phyloP scores from a whole-genome alignment of 1,140 invertebrate genomes.

The Drosophila varians region DNA sequence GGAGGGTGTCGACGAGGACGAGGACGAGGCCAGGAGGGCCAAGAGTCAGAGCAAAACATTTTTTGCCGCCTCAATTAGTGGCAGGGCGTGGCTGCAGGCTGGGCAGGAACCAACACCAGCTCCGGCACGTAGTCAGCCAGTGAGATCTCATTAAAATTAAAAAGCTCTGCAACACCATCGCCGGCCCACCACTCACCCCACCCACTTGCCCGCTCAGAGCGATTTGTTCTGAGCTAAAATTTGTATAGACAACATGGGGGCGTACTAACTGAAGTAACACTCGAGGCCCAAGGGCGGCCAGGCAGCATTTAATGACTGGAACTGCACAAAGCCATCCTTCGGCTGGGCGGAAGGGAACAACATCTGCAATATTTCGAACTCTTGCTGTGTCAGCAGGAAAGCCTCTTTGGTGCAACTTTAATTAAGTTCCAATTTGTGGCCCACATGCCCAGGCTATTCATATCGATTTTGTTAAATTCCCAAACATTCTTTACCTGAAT shows the following conservation, averaged over 20 bases:
- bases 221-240: slow-evolving; percentile 45
- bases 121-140: slow-evolving; percentile 66
- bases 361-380: slow-evolving; percentile 29
- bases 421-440: slow-evolving; percentile 63
- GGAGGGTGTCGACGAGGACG: slow-evolving; percentile 6
- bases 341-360: slow-evolving; percentile 35
- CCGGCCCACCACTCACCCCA: background rate
- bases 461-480: slow-evolving; percentile 19
- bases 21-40: slow-evolving; percentile 13
- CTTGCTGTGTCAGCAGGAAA: slow-evolving; percentile 11
- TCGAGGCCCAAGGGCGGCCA: slow-evolving; percentile 41
- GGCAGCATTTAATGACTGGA: slow-evolving; percentile 73
- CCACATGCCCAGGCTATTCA: slow-evolving; percentile 2
- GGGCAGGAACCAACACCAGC: slow-evolving; percentile 16
- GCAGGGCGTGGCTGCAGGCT: slow-evolving; percentile 56
- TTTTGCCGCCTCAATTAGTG: slow-evolving; percentile 77
- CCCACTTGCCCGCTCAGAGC: background rate
- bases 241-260: slow-evolving; percentile 52
- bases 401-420: slow-evolving; percentile 51
- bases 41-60: slow-evolving; percentile 67
- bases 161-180: slow-evolving; percentile 60
- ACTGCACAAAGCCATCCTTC: slow-evolving; percentile 51
- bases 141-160: slow-evolving; percentile 81
- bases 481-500: background rate
- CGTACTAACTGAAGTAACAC: slow-evolving; percentile 59